phyloP scores from a whole-genome alignment of 2,888 invertebrate genomes.

The Meghimatium bilineatum region DNA sequence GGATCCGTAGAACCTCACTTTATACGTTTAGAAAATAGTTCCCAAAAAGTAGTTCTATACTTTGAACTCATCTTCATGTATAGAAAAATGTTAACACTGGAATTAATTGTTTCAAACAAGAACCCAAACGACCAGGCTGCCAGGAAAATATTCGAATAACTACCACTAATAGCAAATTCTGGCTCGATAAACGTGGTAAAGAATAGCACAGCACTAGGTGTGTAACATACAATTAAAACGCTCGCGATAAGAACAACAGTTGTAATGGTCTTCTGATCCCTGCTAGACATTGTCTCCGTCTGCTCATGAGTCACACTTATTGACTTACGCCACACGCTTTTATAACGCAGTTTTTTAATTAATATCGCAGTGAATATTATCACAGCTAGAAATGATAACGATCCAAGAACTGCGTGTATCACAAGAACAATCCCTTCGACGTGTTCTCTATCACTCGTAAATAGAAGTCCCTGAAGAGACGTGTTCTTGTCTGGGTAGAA shows the following conservation, averaged over 20 bases:
- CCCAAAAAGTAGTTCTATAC: neutral
- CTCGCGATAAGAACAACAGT: neutral
- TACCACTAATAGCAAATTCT: neutral
- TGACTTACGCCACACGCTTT: neutral
- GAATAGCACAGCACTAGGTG: neutral
- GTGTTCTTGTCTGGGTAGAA: neutral
- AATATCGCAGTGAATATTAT: neutral
- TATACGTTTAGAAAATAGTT: neutral
- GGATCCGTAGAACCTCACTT: no score
- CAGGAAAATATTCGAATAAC: neutral
- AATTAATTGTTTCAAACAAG: conserved; percentile 16
- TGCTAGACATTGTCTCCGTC: neutral
- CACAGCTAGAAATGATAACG: neutral
- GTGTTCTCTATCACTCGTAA: neutral
- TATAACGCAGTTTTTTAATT: neutral
- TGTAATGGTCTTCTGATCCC: neutral
- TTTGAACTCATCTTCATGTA: conserved; percentile 24
- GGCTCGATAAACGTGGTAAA: neutral
- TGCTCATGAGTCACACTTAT: neutral
- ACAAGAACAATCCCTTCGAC: neutral
- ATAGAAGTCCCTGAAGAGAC: neutral
- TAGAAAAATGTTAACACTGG: conserved; percentile 15
- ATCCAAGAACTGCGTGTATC: neutral
- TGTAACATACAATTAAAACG: neutral
- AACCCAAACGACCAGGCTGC: conserved; percentile 9